Evolutionary conservation across 2,888 invertebrate genomes (phyloP), one percentile per base, ranked within the genome.

Genomic region (Xiphydria camelus): DNA sequence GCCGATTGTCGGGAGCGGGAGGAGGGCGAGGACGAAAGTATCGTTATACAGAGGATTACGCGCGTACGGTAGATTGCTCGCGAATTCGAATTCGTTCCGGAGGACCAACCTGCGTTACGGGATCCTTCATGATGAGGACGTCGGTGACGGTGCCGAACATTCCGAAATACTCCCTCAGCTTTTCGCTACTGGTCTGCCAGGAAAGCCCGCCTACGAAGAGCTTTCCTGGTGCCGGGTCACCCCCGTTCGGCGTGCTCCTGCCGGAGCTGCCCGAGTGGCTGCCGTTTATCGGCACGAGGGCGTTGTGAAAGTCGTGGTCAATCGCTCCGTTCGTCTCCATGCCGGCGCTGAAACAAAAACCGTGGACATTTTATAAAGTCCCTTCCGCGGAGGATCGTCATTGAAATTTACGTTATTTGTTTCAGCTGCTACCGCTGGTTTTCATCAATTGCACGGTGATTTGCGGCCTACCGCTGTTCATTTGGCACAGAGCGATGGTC

Each of bases 61-160:
- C n/a, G n/a, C n/a, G n/a, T n/a, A n/a, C n/a, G n/a, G n/a, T n/a
- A n/a, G n/a, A n/a, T n/a, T n/a, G n/a, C n/a, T n/a, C n/a, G n/a
- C n/a, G n/a, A n/a, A n/a, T n/a, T n/a, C n/a, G n/a, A n/a, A n/a
- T n/a, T n/a, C n/a, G n/a, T n/a, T n/a, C n/a, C n/a, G 55, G 51
- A 49, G 21, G 51, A 62, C 78, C 78, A 79, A 93, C 93, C 89
- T 92, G 92, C 55, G 93, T 93, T 25, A 92, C 88, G 1, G 93
- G 93, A 77, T 94, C 93, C 80, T 93, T 93, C 93, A 94, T 93
- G 67, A 94, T 93, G 52, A 93, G 84, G 44, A 94, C 93, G 74
- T 94, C 93, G 21, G 91, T 89, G 57, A 94, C 92, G 4, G 88
- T 87, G 46, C 94, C 94, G 66, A 92, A 94, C 88, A 92, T 91